Evolutionary conservation across 2,888 invertebrate genomes (phyloP).

Genomic region (Notocelia uddmanniana): DNA sequence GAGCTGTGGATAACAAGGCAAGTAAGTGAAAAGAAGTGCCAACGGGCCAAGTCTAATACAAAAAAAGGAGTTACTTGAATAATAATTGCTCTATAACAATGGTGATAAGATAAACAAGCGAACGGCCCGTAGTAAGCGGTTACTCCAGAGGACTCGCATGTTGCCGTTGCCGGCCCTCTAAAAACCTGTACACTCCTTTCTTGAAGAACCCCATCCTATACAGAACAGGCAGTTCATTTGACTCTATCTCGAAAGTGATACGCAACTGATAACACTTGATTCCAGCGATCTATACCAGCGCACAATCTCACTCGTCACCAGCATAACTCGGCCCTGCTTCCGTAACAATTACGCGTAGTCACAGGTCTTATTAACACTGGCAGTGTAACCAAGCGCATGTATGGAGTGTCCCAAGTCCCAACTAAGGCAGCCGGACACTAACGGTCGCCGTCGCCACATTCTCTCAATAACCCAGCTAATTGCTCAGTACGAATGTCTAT

Average conservation of each 20-base stretch:
- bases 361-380: neutral
- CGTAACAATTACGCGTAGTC: neutral
- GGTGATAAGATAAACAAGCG: no score
- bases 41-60: no score
- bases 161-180: no score
- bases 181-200: no score
- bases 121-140: no score
- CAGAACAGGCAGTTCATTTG: neutral
- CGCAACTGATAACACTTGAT: neutral
- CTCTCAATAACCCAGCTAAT: constrained; percentile 72
- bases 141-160: no score
- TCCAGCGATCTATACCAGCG: neutral
- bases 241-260: neutral
- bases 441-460: constrained; percentile 82
- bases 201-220: no score
- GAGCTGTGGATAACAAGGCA: neutral
- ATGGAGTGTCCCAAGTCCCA: constrained; percentile 62
- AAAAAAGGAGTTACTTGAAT: no score
- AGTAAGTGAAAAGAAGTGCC: neutral
- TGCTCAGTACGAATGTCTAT: constrained; percentile 62
- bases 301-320: neutral
- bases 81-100: no score
- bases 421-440: constrained; percentile 79
- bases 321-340: neutral
- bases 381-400: neutral